Conservation (phyloP, 2,113 vertebrate genomes). For the Diglossa brunneiventris region DNA sequence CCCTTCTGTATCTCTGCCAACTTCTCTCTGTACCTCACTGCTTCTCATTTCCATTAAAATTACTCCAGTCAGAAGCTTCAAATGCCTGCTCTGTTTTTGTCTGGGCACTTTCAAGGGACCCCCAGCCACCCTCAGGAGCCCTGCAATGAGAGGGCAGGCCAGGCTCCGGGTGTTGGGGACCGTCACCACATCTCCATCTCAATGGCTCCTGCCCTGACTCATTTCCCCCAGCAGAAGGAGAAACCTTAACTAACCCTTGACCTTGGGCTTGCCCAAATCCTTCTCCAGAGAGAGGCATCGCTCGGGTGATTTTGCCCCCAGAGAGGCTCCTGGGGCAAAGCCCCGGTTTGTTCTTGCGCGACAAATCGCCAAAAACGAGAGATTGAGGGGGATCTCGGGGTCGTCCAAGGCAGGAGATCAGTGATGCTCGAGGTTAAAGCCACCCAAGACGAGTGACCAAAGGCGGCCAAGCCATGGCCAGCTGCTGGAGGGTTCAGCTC, state of each 20-base stretch:
- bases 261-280: neutral
- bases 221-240: neutral
- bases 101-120: neutral
- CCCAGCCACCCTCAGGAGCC: no score
- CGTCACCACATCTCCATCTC: neutral
- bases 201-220: neutral
- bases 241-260: neutral
- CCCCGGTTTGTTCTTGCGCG: neutral
- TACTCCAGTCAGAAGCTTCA: neutral
- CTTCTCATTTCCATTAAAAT: neutral
- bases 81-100: neutral
- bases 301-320: neutral
- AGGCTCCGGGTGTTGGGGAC: no score
- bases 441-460: neutral
- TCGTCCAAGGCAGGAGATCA: neutral
- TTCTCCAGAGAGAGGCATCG: neutral
- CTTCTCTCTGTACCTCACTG: neutral
- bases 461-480: neutral
- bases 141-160: neutral
- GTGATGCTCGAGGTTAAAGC: neutral
- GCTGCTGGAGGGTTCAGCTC: neutral
- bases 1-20: neutral
- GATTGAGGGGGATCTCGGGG: fast-evolving
- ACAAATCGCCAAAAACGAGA: neutral
- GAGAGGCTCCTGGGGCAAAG: neutral